A percentile compares a stretch with the other conserved stretches of the same genome.
These are phyloP conservation scores for Marisa cornuarietis DNA, from an alignment of 1,140 invertebrate species.

Conservation along the genomic window DNA sequence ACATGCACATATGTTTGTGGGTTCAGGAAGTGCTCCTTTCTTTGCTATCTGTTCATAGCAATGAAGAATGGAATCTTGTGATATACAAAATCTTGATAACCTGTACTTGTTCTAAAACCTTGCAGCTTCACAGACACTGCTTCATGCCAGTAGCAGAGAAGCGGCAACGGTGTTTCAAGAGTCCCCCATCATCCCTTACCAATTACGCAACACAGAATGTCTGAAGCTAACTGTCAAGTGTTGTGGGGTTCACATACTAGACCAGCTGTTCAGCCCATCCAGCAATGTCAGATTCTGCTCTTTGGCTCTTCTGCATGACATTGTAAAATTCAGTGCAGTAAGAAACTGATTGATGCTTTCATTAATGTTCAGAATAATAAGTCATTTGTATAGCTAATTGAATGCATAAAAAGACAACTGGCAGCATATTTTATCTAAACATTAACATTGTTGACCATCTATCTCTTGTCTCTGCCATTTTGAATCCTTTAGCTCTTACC, in stretches of 20 bases:
- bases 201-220: constrained; percentile 46
- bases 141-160: no score
- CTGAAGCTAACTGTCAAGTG: constrained; percentile 29
- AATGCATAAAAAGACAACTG: neutral
- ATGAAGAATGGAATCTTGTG: no score
- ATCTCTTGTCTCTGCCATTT: no score
- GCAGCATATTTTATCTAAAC: no score
- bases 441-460: no score
- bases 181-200: constrained; percentile 24
- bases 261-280: constrained; percentile 39
- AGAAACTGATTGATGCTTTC: neutral
- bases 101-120: no score
- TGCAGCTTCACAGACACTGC: no score
- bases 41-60: neutral
- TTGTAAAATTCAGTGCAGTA: constrained; percentile 45
- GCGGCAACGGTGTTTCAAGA: no score
- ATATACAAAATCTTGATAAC: no score
- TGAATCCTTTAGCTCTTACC: no score
- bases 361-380: no score
- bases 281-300: constrained; percentile 31
- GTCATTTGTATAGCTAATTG: neutral
- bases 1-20: constrained; percentile 11
- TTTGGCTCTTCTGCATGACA: constrained; percentile 42
- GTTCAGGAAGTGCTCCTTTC: constrained; percentile 8
- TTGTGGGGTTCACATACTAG: constrained; percentile 32